Evolutionary conservation across 2,797 vertebrate genomes (phyloP).

Genomic region (Delichon dasypus): DNA sequence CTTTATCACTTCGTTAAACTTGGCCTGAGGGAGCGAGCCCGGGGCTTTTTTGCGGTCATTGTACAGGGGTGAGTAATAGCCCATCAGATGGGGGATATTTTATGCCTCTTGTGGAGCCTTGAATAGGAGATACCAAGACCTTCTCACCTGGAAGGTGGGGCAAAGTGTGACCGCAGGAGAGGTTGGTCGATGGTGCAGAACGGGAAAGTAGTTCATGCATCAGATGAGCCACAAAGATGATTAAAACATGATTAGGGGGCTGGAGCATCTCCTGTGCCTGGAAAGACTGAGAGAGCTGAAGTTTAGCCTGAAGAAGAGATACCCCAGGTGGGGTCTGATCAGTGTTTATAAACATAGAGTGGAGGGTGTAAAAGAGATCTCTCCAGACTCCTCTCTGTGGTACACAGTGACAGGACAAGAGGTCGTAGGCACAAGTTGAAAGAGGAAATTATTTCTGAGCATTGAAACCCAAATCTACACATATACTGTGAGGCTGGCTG

Average conservation of each 20-base stretch:
- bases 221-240: background rate
- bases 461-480: background rate
- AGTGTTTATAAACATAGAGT: background rate
- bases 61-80: background rate
- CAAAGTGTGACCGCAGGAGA: background rate
- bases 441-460: background rate
- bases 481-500: background rate
- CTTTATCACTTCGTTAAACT: fast-evolving
- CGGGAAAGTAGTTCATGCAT: background rate
- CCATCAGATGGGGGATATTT: background rate
- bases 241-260: background rate
- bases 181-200: background rate
- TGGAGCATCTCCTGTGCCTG: background rate
- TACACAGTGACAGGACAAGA: background rate
- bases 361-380: background rate
- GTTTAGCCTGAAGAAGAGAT: background rate
- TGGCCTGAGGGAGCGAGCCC: background rate
- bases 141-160: background rate
- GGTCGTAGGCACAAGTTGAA: background rate
- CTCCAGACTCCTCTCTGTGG: background rate
- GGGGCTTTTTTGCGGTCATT: background rate
- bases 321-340: background rate
- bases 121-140: no score
- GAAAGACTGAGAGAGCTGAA: background rate
- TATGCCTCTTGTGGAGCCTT: background rate